These are phyloP conservation scores for Augiades crinisus DNA, from an alignment of 2,888 invertebrate species.

Conservation along the genomic window DNA sequence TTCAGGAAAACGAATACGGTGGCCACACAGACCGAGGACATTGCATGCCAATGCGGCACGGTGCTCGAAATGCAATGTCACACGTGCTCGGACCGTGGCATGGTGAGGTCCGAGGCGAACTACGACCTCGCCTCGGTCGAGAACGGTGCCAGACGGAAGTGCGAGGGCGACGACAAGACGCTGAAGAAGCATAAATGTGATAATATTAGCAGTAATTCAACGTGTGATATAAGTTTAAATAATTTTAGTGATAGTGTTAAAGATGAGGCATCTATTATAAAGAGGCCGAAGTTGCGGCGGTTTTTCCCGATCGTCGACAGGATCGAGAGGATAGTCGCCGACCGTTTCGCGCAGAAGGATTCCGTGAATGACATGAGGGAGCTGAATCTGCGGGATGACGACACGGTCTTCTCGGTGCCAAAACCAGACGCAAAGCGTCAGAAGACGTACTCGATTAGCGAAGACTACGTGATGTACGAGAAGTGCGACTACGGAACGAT, in stretches of 20 bases:
- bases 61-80: constrained; percentile 50
- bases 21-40: constrained; percentile 67
- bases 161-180: constrained; percentile 53
- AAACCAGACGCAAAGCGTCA: constrained; percentile 57
- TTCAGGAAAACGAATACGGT: constrained; percentile 61
- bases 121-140: constrained; percentile 57
- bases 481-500: constrained; percentile 72
- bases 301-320: constrained; percentile 60
- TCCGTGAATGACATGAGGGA: constrained; percentile 54
- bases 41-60: constrained; percentile 60
- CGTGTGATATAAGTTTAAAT: constrained; percentile 56
- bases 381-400: constrained; percentile 61
- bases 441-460: constrained; percentile 63
- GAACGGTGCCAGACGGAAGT: constrained; percentile 51
- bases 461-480: constrained; percentile 64
- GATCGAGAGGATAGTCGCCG: constrained; percentile 61
- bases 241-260: constrained; percentile 38
- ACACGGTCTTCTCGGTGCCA: constrained; percentile 59
- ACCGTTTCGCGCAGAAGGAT: constrained; percentile 46
- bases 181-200: constrained; percentile 77
- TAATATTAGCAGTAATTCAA: constrained; percentile 58
- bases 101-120: constrained; percentile 68
- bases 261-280: constrained; percentile 48
- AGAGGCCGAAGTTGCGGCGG: constrained; percentile 66
- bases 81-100: constrained; percentile 45